Evolutionary conservation across 2,113 vertebrate species (phyloP), one percentile per base, ranked within the genome.

Genomic region (Prietella phreatophila): DNA sequence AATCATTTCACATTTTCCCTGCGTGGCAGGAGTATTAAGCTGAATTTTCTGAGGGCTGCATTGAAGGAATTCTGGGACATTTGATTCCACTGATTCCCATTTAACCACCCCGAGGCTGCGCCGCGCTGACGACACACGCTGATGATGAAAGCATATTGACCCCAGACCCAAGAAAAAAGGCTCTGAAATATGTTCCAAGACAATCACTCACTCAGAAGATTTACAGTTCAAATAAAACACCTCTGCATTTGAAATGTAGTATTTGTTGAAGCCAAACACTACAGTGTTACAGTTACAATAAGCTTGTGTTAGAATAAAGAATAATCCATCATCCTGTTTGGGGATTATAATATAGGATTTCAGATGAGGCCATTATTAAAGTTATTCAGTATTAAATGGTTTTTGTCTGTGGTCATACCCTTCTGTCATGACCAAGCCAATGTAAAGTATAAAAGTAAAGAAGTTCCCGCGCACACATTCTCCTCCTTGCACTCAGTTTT

Each of bases 1-100:
- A 95, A 95, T 95, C 93, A 94, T 95, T 96, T 95, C 93, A 94
- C 93, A 94, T 95, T 95, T 95, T 95, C 95, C 93, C 93, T 94
- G 93, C 91, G 88, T 94, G 91, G 92, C 94, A 93, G 93, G 93
- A 93, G 94, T 94, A 95, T 95, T 94, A 95, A 93, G 94, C 94
- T 94, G 95, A 94, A 94, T 94, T 95, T 93, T 93, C 90, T 93
- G 93, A 94, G 94, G 95, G 93, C 89, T 92, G 90, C 90, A 93
- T 93, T 93, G 92, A 91, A 93, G 94, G 94, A 94, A 95, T 95
- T 94, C 91, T 93, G 93, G 91, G 92, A 93, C 93, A 95, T 93
- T 93, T 94, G 94, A 94, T 94, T 95, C 93, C 94, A 94, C 94
- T 93, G 93, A 95, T 95, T 94, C 92, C 91, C 91, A 92, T 94